phyloP scores from a whole-genome alignment of 2,113 vertebrate genomes.

The Geococcyx californianus region DNA sequence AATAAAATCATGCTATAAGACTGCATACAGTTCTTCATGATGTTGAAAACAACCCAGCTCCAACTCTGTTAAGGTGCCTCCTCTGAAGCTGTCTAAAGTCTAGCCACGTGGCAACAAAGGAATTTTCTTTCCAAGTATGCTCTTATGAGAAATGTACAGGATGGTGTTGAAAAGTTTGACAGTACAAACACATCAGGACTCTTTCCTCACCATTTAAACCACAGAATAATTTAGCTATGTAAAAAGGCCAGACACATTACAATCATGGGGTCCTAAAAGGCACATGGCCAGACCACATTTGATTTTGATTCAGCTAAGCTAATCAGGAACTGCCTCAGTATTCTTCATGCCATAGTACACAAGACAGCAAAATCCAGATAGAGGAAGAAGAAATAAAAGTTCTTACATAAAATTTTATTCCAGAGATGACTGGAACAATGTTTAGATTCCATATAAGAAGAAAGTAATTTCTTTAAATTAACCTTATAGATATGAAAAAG shows the following conservation, averaged over 20 bases:
- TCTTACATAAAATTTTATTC: background rate
- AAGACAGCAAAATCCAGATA: background rate
- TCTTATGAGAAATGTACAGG: background rate
- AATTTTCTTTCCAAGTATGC: background rate
- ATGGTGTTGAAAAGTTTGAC: background rate
- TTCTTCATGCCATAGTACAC: background rate
- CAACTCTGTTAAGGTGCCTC: background rate
- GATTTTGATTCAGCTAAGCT: background rate
- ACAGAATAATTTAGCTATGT: background rate
- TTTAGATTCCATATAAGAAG: background rate
- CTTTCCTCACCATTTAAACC: slow-evolving; percentile 20
- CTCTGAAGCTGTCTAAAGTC: background rate
- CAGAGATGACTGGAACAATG: background rate
- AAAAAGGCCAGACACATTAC: background rate
- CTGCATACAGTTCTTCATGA: background rate
- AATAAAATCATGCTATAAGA: background rate
- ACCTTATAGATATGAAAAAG: background rate
- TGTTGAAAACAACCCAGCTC: background rate
- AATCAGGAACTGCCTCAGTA: background rate
- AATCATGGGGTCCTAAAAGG: background rate
- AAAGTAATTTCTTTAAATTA: background rate
- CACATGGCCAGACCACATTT: background rate
- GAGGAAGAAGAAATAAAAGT: background rate
- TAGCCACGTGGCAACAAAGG: background rate
- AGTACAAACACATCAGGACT: background rate